phyloP scores from a whole-genome alignment of 1,140 invertebrate species.

The roundworm (Caenorhabditis elegans) region DNA sequence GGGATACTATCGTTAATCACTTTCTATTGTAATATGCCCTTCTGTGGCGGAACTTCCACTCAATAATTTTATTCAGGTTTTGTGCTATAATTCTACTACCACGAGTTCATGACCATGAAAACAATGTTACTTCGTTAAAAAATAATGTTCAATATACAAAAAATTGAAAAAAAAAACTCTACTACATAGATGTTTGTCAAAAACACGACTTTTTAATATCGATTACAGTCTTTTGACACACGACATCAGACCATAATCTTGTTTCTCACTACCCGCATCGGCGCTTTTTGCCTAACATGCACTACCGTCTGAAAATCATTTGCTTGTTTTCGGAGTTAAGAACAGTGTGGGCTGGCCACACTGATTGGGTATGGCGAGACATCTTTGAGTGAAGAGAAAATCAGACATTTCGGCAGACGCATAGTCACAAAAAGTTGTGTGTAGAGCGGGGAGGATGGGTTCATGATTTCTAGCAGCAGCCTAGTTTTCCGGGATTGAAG shows the following conservation, averaged over 20 bases:
- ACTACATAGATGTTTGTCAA: background rate
- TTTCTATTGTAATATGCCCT: no score
- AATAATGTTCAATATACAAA: no score
- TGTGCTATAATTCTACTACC: no score
- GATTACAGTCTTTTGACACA: background rate
- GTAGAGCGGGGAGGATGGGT: no score
- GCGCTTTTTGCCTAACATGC: background rate
- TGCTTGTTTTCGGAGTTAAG: background rate
- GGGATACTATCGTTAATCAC: no score
- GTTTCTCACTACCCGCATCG: background rate
- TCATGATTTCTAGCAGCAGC: no score
- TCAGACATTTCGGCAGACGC: background rate
- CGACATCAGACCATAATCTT: background rate
- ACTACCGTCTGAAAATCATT: background rate
- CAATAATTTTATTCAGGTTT: background rate
- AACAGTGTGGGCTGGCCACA: background rate
- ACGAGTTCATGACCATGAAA: no score
- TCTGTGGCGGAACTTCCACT: no score
- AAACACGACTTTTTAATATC: slow-evolving; percentile 1
- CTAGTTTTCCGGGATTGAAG: no score
- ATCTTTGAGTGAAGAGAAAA: background rate
- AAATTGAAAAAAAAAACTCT: background rate
- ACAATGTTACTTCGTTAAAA: no score
- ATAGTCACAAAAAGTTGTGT: background rate
- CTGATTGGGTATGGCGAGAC: background rate